phyloP scores from a whole-genome alignment of 2,113 vertebrate species.

The Reinhardtius hippoglossoides region DNA sequence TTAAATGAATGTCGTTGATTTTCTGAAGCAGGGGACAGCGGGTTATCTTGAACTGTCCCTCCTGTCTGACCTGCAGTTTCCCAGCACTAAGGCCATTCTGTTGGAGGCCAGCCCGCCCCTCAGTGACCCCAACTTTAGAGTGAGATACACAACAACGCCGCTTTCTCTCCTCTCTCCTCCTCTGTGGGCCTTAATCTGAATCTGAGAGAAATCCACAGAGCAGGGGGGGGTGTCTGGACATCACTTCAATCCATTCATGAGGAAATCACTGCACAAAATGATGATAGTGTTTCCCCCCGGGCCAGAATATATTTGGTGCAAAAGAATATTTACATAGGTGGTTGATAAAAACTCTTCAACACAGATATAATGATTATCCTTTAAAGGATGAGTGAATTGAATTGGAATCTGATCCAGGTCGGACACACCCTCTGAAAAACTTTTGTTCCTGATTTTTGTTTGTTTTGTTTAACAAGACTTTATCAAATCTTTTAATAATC shows the following conservation, averaged over 20 bases:
- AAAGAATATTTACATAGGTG: not conserved
- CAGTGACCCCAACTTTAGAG: constrained; percentile 78
- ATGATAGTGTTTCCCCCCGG: too few relatives aligned
- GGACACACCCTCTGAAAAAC: constrained; percentile 13
- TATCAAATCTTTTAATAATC: not conserved
- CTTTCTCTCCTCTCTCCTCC: not conserved
- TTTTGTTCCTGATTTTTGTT: not conserved
- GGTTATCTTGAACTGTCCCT: constrained; percentile 22
- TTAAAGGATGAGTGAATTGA: not conserved
- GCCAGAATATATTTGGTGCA: too few relatives aligned
- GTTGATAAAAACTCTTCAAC: not conserved
- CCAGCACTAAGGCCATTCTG: constrained; percentile 61
- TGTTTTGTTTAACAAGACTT: too few relatives aligned
- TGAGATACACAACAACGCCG: constrained; percentile 61
- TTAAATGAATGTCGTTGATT: not conserved
- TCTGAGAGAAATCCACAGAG: not conserved
- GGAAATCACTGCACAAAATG: not conserved
- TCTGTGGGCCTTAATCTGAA: constrained; percentile 3
- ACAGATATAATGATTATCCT: not conserved
- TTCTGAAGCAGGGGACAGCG: not conserved
- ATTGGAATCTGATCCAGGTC: not conserved
- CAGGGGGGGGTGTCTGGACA: constrained; percentile 17
- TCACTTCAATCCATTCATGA: not conserved
- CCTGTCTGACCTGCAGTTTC: constrained; percentile 72
- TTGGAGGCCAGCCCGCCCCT: constrained; percentile 54